phyloP scores from a whole-genome alignment of 2,113 vertebrate species.

The Nothoprocta pentlandii region DNA sequence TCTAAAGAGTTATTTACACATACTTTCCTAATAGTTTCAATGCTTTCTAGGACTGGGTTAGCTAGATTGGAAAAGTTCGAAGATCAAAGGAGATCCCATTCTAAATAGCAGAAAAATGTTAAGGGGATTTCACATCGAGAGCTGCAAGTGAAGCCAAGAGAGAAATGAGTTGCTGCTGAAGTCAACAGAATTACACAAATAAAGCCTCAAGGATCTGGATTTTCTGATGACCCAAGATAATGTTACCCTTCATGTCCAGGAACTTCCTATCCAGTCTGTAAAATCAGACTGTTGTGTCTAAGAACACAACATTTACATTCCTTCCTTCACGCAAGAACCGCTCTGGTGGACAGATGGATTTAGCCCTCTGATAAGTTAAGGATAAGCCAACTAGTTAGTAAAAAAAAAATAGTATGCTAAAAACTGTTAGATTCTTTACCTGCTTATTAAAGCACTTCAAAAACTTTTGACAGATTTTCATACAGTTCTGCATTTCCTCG shows the following conservation, averaged over 20 bases:
- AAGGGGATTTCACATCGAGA: neutral
- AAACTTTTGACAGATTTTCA: neutral
- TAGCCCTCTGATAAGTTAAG: neutral
- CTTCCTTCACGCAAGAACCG: neutral
- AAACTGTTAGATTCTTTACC: neutral
- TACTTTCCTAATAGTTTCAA: neutral
- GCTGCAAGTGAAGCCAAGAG: neutral
- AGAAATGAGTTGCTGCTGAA: neutral
- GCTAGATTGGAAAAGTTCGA: neutral
- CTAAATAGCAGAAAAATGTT: neutral
- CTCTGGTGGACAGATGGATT: neutral
- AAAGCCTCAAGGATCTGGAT: neutral
- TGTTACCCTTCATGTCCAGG: accelerated
- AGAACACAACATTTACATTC: neutral
- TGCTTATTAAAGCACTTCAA: neutral
- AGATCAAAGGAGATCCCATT: neutral
- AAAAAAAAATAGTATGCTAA: neutral
- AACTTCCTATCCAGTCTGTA: neutral
- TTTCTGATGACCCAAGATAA: neutral
- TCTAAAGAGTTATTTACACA: neutral
- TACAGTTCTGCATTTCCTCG: neutral
- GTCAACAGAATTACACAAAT: neutral
- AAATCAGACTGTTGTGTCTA: neutral
- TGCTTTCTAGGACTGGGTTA: neutral
- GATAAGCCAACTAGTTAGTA: neutral